Evolutionary conservation across 2,888 invertebrate genomes (phyloP), one percentile per base, ranked within the genome.

Genomic region (Alsophila aescularia): DNA sequence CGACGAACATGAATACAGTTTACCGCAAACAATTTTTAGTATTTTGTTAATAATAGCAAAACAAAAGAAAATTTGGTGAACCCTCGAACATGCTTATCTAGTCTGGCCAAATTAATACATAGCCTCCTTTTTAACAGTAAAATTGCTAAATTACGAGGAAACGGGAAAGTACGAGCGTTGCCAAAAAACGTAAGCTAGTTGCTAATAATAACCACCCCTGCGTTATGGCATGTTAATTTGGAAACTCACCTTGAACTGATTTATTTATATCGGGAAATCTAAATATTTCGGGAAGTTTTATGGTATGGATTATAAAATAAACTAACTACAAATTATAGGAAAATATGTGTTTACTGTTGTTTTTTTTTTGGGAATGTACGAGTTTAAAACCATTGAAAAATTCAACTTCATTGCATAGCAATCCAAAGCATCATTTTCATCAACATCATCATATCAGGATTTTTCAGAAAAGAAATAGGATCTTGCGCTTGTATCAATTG

Each of bases 171-270:
- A 21, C 45, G 45, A 10, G 13, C 14, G 27, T 27, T 40, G 27
- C 31, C 41, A 32, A 32, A 18, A 14, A 47, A 21, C 7, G 27
- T 42, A 49, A 39, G 45, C 50, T 31, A 36, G 40, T 34, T 34
- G 44, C 44, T 62, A 64, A 42, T 44, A 58, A 58, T 62, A 61
- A 15, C 43, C 37, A 21, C 43, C 60, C 60, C 52, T 59, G 51
- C 13, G 48, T 54, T 60, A 60, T 56, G 58, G 58, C 49, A 52
- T 42, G 45, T 60, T 62, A 60, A 62, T 60, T 64, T 56, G 49
- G 56, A 42, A 31, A 14, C 52, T 64, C 49, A 55, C 64, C 64
- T 64, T 64, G 62, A 58, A 50, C 64, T 55, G 54, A 56, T 62
- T 64, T 58, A 36, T 57, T 60, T 52, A 34, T 51, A 59, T 55